These are phyloP conservation scores for Anoncus sp. DNA, from an alignment of 2,888 invertebrate species.

Conservation along the genomic window DNA sequence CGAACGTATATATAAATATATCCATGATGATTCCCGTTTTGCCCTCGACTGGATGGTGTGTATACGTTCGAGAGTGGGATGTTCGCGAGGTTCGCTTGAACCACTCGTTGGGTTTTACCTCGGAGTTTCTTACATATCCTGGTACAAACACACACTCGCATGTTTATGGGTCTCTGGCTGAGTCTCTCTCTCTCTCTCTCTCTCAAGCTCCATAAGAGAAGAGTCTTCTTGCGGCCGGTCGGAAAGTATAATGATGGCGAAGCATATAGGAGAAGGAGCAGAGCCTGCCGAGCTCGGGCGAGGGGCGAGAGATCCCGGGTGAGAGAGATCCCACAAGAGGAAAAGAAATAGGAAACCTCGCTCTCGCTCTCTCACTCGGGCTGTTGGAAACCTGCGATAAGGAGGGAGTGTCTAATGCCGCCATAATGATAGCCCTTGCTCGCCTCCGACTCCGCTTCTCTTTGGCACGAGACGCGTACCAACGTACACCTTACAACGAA, in stretches of 20 bases:
- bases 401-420: slow-evolving; percentile 83
- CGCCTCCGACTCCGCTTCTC: slow-evolving; percentile 75
- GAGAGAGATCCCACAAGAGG: slow-evolving; percentile 32
- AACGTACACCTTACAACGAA: slow-evolving; percentile 54
- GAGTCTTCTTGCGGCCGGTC: slow-evolving; percentile 65
- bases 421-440: slow-evolving; percentile 81
- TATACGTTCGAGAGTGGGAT: slow-evolving; percentile 20
- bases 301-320: slow-evolving; percentile 61
- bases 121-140: slow-evolving; percentile 44
- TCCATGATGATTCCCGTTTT: slow-evolving; percentile 26
- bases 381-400: slow-evolving; percentile 82
- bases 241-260: slow-evolving; percentile 82
- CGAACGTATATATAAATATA: too few species aligned
- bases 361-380: slow-evolving; percentile 54
- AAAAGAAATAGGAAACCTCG: slow-evolving; percentile 42
- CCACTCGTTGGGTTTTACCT: slow-evolving; percentile 33
- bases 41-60: background rate
- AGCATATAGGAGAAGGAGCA: slow-evolving; percentile 56
- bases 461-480: slow-evolving; percentile 60
- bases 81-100: slow-evolving; percentile 22
- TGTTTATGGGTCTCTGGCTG: too few species aligned
- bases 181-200: slow-evolving; percentile 32
- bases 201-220: slow-evolving; percentile 10
- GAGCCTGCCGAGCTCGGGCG: slow-evolving; percentile 1
- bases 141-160: slow-evolving; percentile 30